These are phyloP conservation scores for Thermophis baileyi DNA, from an alignment of 2,113 vertebrate species.

Conservation along the genomic window DNA sequence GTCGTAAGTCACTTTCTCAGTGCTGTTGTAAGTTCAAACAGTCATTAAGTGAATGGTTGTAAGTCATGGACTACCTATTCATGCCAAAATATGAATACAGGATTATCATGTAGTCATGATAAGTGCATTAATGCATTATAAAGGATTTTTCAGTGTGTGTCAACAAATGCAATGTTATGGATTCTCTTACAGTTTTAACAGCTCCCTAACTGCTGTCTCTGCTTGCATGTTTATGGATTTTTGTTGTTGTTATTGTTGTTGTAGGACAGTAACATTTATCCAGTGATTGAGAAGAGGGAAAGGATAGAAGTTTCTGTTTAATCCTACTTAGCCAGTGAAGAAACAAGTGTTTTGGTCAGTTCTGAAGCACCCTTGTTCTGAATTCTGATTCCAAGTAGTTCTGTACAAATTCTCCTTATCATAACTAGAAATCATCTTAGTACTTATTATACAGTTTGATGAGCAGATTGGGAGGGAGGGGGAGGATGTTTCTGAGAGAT, in stretches of 20 bases:
- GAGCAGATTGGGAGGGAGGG: background rate
- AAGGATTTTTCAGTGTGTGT: background rate
- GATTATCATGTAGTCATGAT: background rate
- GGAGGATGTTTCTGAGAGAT: background rate
- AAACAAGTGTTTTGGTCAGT: background rate
- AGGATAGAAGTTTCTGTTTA: background rate
- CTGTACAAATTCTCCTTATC: background rate
- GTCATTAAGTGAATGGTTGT: no score
- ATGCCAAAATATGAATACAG: fast-evolving
- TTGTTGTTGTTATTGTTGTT: background rate
- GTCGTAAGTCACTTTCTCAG: no score
- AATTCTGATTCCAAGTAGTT: background rate
- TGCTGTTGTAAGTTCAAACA: no score
- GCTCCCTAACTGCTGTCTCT: background rate
- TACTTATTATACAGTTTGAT: background rate
- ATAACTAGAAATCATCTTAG: background rate
- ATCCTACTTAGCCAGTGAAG: background rate
- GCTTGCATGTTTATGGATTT: background rate
- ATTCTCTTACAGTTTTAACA: background rate
- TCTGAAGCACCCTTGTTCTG: background rate
- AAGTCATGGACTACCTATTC: background rate
- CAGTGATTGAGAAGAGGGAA: background rate
- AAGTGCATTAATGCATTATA: background rate
- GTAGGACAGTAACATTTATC: background rate
- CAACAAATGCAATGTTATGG: background rate